These are phyloP conservation scores for Phocides pigmalion DNA, from an alignment of 1,140 invertebrate genomes.

Conservation along the genomic window DNA sequence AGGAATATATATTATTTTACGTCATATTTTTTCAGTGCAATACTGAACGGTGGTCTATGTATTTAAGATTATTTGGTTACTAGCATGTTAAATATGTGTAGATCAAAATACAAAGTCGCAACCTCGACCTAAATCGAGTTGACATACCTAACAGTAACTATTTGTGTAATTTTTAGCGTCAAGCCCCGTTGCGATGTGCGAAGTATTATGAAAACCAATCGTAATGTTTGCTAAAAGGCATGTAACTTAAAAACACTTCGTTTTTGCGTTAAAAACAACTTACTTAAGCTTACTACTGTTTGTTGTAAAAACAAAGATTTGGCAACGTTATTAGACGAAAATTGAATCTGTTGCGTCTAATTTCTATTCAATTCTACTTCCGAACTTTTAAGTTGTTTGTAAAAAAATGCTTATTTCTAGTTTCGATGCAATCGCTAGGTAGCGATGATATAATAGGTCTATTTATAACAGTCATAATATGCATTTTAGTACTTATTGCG, in stretches of 20 bases:
- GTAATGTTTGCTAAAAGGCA: background rate
- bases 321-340: background rate
- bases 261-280: background rate
- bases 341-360: background rate
- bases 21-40: too few species aligned
- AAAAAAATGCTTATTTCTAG: background rate
- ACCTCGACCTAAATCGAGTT: conserved; percentile 36
- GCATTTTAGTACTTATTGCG: background rate
- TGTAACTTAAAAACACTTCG: too few species aligned
- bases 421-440: background rate
- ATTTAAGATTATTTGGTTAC: too few species aligned
- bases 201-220: conserved; percentile 10
- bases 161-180: conserved; percentile 26
- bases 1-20: too few species aligned
- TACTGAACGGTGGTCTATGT: too few species aligned
- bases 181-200: conserved; percentile 8
- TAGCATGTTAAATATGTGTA: too few species aligned
- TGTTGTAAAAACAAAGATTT: background rate
- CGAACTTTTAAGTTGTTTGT: background rate
- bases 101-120: conserved; percentile 18
- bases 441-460: conserved; percentile 10
- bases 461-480: conserved; percentile 7
- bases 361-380: background rate
- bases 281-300: background rate
- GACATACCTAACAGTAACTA: conserved; percentile 24